Percentiles rank a stretch among this genome's conserved stretches.
These are phyloP conservation scores for Prionailurus viverrinus DNA, from an alignment of 2,113 vertebrate species.

Conservation along the genomic window DNA sequence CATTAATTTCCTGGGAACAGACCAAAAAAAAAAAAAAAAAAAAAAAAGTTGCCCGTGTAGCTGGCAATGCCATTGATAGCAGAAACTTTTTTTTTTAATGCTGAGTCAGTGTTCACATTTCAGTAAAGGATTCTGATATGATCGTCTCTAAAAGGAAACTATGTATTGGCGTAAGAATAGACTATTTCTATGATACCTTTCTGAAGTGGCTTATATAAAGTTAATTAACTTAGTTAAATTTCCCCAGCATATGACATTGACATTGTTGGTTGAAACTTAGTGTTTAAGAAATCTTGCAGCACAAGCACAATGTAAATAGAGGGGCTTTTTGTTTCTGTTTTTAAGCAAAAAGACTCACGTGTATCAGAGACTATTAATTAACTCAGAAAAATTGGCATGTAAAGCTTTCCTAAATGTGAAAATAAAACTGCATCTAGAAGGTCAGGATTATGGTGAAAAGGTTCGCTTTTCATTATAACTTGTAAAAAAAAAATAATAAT, in stretches of 20 bases:
- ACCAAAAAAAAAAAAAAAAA: slow-evolving; percentile 19
- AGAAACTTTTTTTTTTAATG: slow-evolving; percentile 53
- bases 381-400: neutral
- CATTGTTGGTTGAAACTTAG: neutral
- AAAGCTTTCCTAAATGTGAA: neutral
- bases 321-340: neutral
- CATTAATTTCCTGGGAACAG: slow-evolving; percentile 77
- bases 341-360: neutral
- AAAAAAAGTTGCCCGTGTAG: neutral
- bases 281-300: slow-evolving; percentile 9
- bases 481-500: neutral
- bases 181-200: neutral
- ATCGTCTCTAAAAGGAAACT: slow-evolving; percentile 43
- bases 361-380: neutral
- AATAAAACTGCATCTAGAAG: neutral
- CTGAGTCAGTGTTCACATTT: slow-evolving; percentile 70
- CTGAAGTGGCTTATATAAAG: neutral
- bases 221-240: slow-evolving; percentile 46
- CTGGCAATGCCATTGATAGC: slow-evolving; percentile 7
- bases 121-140: slow-evolving; percentile 17
- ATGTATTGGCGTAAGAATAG: neutral
- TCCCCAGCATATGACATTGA: neutral
- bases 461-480: neutral
- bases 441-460: neutral
- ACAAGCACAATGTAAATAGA: neutral